Evolutionary conservation across 1,140 invertebrate genomes (phyloP), one percentile per base, ranked within the genome.

Genomic region (Heliconius melpomene): DNA sequence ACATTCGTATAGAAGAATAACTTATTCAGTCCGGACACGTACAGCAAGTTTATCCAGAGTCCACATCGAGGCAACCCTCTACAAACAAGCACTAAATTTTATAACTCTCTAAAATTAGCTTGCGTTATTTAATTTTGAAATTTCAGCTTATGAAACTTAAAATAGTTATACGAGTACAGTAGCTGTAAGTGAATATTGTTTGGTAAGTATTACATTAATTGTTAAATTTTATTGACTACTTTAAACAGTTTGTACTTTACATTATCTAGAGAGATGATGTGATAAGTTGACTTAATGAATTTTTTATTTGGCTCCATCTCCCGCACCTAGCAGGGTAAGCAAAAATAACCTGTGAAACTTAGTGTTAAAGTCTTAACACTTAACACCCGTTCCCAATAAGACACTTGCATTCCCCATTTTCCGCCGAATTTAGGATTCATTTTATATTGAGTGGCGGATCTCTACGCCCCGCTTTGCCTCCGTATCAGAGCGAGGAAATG

Each of bases 91-190:
- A 23, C 54, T 57, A 57, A 23, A 23, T 57, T 57, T 23, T 57
- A 57, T 57, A 57, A n/a, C n/a, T n/a, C 20, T 57, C 54, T n/a
- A 57, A 57, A 57, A 57, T 57, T 57, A 57, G 54, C 54, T 57
- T 57, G 54, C 54, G 20, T 23, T 57, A 57, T 57, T 57, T 57
- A 57, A 57, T 57, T 57, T 57, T 57, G 54, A 57, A 57, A 57
- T 23, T 57, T 23, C 2, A 3, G 54, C 20, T n/a, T 11, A 57
- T 23, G 9, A 57, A 57, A 57, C 54, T 57, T 57, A 23, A 57
- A 57, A 57, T 57, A 9, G 54, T 57, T 57, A n/a, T 54, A 54
- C 20, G 6, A 54, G 52, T 40, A 57, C 50, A 7, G 7, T 57
- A 57, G 20, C 50, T 18, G 7, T 52, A 52, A 57, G n/a, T 57